A percentile compares a stretch with the other conserved stretches of the same genome.
phyloP scores from a whole-genome alignment of 2,888 invertebrate genomes.

The Pollenia amentaria region DNA sequence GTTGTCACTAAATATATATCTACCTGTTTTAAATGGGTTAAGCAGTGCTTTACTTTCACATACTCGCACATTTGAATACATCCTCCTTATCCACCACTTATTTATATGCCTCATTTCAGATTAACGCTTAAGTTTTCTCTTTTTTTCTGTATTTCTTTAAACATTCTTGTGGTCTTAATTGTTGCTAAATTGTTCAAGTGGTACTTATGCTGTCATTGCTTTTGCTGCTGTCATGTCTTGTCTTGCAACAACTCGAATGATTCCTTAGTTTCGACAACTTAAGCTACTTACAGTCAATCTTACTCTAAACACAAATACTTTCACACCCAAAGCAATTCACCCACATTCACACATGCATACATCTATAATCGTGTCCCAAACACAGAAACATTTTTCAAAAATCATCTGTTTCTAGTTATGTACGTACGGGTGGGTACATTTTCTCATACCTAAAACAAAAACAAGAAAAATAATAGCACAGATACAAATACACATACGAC shows the following conservation, averaged over 20 bases:
- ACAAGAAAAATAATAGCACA: background rate
- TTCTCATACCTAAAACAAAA: background rate
- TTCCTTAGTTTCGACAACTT: conserved; percentile 70
- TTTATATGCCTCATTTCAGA: background rate
- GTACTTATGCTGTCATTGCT: conserved; percentile 68
- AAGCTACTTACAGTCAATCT: conserved; percentile 72
- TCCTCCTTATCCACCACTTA: background rate
- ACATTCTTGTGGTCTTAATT: conserved; percentile 69
- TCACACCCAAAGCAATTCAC: conserved; percentile 29
- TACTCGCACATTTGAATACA: background rate
- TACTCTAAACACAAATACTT: conserved; percentile 48
- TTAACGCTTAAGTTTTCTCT: background rate
- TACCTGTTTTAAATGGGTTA: conserved; percentile 1
- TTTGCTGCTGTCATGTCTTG: conserved; percentile 69
- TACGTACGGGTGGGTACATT: background rate
- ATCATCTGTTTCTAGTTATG: conserved; percentile 41
- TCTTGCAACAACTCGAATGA: conserved; percentile 58
- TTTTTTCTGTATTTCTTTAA: conserved; percentile 41
- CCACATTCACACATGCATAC: background rate
- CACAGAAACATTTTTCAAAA: conserved; percentile 50
- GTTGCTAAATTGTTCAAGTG: conserved; percentile 72
- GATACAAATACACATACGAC: background rate
- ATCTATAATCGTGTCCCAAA: conserved; percentile 22
- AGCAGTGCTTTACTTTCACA: background rate
- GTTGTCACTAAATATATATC: background rate